phyloP scores from a whole-genome alignment of 2,888 invertebrate genomes.

The Melitaea athalia region DNA sequence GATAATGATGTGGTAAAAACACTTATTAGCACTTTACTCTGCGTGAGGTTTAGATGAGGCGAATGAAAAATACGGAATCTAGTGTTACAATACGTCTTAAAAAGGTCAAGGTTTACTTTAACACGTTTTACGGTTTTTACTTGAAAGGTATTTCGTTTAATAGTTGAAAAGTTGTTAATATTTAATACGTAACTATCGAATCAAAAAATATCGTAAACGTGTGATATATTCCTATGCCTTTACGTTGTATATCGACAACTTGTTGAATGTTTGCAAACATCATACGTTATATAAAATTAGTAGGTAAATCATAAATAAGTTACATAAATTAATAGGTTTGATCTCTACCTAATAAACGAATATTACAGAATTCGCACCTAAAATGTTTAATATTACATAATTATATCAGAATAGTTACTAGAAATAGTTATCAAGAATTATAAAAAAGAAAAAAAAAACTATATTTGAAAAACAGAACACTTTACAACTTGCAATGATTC shows the following conservation, averaged over 20 bases:
- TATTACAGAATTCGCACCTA: too few species aligned
- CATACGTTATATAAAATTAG: slow-evolving; percentile 7
- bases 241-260: slow-evolving; percentile 46
- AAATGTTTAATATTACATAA: too few species aligned
- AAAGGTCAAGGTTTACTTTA: slow-evolving; percentile 35
- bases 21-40: slow-evolving; percentile 68
- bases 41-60: slow-evolving; percentile 38
- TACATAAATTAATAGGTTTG: not conserved
- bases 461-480: not conserved
- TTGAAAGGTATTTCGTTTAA: slow-evolving; percentile 18
- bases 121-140: slow-evolving; percentile 23
- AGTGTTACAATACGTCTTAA: slow-evolving; percentile 24
- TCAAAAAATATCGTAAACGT: not conserved
- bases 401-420: too few species aligned
- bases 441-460: not conserved
- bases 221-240: not conserved
- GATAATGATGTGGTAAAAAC: slow-evolving; percentile 72
- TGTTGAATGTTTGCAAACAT: slow-evolving; percentile 69
- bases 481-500: not conserved
- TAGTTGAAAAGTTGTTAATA: slow-evolving; percentile 8
- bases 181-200: slow-evolving; percentile 4
- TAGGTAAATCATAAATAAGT: slow-evolving; percentile 2
- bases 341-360: too few species aligned
- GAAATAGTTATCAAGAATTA: too few species aligned
- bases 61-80: slow-evolving; percentile 17